A percentile compares a stretch with the other conserved stretches of the same genome.
Evolutionary conservation across 2,888 invertebrate genomes (phyloP).

Genomic region (Melipona bicolor): DNA sequence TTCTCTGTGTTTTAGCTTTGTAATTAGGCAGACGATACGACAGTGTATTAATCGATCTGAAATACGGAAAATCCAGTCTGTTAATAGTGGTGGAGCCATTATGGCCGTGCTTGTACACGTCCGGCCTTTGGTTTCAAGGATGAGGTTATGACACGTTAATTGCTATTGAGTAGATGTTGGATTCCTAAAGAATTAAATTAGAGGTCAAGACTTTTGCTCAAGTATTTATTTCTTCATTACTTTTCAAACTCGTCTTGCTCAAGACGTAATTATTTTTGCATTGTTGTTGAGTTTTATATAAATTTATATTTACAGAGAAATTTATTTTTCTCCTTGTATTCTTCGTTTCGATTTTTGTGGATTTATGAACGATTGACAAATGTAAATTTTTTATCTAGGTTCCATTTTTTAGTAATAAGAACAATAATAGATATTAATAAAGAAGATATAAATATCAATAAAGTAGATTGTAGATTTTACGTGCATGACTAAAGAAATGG

Average conservation of each 20-base stretch:
- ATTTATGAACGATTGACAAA: no score
- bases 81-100: neutral
- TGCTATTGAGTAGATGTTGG: neutral
- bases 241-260: neutral
- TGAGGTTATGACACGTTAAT: slow-evolving; percentile 7
- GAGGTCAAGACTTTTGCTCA: neutral
- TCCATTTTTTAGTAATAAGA: no score
- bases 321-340: no score
- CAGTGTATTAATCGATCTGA: neutral
- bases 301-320: no score
- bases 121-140: neutral
- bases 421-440: no score
- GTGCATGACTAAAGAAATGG: no score
- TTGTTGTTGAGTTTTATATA: neutral
- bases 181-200: neutral
- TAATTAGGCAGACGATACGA: neutral
- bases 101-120: neutral
- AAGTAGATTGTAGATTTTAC: no score
- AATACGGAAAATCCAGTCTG: slow-evolving; percentile 3
- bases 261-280: neutral
- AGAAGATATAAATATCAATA: no score
- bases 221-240: neutral
- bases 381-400: no score
- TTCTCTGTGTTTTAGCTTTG: neutral
- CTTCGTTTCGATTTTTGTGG: no score